phyloP scores from a whole-genome alignment of 2,113 vertebrate species.

The Larimichthys polyactis region DNA sequence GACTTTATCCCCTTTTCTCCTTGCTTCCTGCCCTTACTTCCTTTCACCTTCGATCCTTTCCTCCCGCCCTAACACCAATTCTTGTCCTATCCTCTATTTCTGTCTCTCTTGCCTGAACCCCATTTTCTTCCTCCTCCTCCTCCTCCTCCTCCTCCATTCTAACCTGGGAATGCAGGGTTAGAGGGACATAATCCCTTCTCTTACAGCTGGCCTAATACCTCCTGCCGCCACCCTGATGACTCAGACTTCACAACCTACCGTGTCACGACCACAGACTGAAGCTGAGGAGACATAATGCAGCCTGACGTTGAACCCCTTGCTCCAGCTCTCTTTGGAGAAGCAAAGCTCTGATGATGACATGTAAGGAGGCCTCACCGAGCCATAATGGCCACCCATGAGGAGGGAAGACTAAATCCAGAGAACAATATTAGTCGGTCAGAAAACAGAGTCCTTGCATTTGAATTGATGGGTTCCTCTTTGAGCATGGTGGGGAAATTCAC shows the following conservation, averaged over 20 bases:
- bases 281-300: constrained; percentile 49
- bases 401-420: background rate
- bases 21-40: constrained; percentile 4
- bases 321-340: constrained; percentile 18
- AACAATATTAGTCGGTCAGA: background rate
- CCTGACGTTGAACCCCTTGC: constrained; percentile 42
- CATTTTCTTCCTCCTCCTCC: constrained; percentile 16
- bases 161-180: constrained; percentile 51
- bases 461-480: background rate
- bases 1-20: constrained; percentile 24
- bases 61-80: background rate
- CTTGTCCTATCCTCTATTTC: background rate
- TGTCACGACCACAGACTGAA: constrained; percentile 56
- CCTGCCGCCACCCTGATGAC: constrained; percentile 64
- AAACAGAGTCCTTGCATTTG: background rate
- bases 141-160: constrained; percentile 24
- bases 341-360: constrained; percentile 35
- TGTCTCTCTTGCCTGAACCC: background rate
- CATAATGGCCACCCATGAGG: constrained; percentile 43
- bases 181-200: constrained; percentile 63
- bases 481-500: background rate
- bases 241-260: constrained; percentile 69
- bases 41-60: constrained; percentile 8
- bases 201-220: constrained; percentile 66
- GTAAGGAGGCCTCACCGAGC: background rate